phyloP scores from a whole-genome alignment of 1,140 invertebrate species.

The Megalopta genalis region DNA sequence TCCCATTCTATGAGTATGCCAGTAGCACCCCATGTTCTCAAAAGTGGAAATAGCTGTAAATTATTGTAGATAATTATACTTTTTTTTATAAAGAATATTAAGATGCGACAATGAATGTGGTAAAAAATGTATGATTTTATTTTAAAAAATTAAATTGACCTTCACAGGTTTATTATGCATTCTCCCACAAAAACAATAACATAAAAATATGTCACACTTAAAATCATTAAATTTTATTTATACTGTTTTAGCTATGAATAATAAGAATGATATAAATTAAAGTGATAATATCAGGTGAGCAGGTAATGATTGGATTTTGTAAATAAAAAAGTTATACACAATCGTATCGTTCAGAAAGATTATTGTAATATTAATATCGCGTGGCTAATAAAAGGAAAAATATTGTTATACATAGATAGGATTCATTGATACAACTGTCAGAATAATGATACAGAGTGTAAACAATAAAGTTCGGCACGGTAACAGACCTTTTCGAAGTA shows the following conservation, averaged over 20 bases:
- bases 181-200: too few species aligned
- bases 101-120: too few species aligned
- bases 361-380: not conserved
- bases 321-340: not conserved
- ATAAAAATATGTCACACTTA: too few species aligned
- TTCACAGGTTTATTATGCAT: too few species aligned
- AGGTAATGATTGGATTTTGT: not conserved
- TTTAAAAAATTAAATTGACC: too few species aligned
- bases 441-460: constrained; percentile 31
- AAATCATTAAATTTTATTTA: too few species aligned
- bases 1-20: constrained; percentile 95
- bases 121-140: too few species aligned
- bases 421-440: constrained; percentile 4
- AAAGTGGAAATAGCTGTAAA: constrained; percentile 81
- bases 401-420: not conserved
- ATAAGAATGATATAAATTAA: not conserved
- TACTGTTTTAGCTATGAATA: too few species aligned
- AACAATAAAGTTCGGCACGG: constrained; percentile 50
- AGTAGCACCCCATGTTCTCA: constrained; percentile 87
- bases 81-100: too few species aligned
- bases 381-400: not conserved
- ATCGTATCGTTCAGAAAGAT: not conserved
- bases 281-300: too few species aligned
- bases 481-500: constrained; percentile 84
- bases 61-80: not conserved